Evolutionary conservation across 53 echinoderm and acorn worm species (phyloP).

Genomic region (Echinarachnius parma): DNA sequence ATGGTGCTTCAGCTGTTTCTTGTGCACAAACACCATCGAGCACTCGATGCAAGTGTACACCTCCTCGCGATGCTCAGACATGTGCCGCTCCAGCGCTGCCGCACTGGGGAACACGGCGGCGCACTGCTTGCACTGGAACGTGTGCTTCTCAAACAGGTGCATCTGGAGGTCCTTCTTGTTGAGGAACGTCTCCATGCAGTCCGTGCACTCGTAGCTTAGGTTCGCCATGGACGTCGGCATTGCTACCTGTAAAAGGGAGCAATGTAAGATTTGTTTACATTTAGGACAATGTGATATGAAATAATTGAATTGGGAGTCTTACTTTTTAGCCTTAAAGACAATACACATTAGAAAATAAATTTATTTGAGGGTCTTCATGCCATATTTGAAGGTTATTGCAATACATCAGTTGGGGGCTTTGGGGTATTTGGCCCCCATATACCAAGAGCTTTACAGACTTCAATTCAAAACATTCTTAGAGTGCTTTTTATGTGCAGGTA

Average conservation of each 20-base stretch:
- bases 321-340: no score
- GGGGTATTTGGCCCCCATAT: no score
- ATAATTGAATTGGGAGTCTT: no score
- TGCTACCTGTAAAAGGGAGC: neutral
- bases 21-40: slow-evolving; percentile 45
- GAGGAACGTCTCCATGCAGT: slow-evolving; percentile 27
- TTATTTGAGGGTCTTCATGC: no score
- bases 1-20: slow-evolving; percentile 43
- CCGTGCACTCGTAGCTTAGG: slow-evolving; percentile 29
- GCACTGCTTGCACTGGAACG: slow-evolving; percentile 44
- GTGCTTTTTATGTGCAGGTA: no score
- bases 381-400: no score
- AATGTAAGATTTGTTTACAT: no score
- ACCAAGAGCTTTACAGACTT: no score
- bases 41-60: slow-evolving; percentile 44
- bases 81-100: slow-evolving; percentile 12
- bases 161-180: slow-evolving; percentile 40
- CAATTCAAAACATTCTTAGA: no score
- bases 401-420: no score
- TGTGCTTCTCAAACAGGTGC: slow-evolving; percentile 49
- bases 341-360: no score
- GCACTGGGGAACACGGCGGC: slow-evolving; percentile 19
- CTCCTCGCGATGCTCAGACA: slow-evolving; percentile 33
- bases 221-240: neutral
- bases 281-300: no score